Evolutionary conservation across 2,113 vertebrate genomes (phyloP).

Genomic region (Pseudorhombus dupliciocellatus): DNA sequence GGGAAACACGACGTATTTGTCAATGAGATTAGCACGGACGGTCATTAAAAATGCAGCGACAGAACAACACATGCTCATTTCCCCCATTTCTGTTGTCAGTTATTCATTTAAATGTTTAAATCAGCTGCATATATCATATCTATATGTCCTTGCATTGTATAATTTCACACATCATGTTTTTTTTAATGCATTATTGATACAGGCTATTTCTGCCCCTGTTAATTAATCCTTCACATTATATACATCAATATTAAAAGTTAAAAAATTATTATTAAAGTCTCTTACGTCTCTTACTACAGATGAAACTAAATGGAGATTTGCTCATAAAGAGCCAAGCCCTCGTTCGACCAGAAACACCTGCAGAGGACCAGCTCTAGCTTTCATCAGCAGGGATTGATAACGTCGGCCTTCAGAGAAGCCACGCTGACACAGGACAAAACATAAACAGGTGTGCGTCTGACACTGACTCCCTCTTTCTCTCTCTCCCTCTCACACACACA

Average conservation of each 20-base stretch:
- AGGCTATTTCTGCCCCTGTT: no score
- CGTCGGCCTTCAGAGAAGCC: slow-evolving; percentile 59
- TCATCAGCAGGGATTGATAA: slow-evolving; percentile 70
- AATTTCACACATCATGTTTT: not conserved
- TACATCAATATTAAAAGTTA: no score
- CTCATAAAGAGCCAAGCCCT: slow-evolving; percentile 12
- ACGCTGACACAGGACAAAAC: slow-evolving; percentile 56
- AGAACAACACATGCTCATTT: not conserved
- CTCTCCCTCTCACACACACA: not conserved
- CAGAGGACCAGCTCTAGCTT: slow-evolving; percentile 58
- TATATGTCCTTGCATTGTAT: not conserved
- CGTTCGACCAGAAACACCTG: slow-evolving; percentile 53
- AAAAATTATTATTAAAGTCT: no score
- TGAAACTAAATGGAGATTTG: slow-evolving; percentile 15
- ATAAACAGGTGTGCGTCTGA: slow-evolving; percentile 66
- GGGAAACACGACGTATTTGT: not conserved
- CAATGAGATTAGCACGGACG: not conserved
- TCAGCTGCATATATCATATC: not conserved
- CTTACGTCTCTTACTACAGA: not conserved
- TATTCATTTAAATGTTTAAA: not conserved
- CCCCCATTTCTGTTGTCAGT: not conserved
- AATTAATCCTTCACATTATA: no score
- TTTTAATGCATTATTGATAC: no score
- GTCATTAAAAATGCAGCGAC: no score
- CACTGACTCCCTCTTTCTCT: slow-evolving; percentile 12